These are phyloP conservation scores for Brienomyrus brachyistius DNA, from an alignment of 2,113 vertebrate genomes.

Conservation along the genomic window DNA sequence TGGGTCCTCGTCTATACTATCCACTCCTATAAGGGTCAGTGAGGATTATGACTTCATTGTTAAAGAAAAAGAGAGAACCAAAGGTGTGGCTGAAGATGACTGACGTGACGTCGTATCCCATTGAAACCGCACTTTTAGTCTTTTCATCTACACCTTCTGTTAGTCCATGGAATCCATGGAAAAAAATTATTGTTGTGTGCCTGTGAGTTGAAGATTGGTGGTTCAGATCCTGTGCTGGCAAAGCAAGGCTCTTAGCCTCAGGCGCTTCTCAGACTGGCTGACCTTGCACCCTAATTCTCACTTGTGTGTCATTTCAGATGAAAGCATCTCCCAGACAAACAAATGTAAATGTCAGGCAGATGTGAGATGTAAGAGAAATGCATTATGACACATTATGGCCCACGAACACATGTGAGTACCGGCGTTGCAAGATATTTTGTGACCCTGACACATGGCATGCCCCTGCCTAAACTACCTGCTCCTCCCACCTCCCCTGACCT, in stretches of 20 bases:
- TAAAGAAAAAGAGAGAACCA: conserved; percentile 16
- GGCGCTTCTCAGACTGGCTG: not conserved
- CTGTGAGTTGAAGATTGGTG: not conserved
- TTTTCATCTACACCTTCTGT: conserved; percentile 19
- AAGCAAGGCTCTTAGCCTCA: not conserved
- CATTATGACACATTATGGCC: not conserved
- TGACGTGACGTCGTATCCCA: conserved; percentile 41
- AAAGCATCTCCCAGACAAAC: not conserved
- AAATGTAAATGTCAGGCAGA: not conserved
- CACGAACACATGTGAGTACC: not conserved
- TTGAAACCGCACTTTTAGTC: conserved; percentile 37
- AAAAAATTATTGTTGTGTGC: not conserved
- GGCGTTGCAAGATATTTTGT: not conserved
- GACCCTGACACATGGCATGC: not conserved
- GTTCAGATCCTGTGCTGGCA: not conserved
- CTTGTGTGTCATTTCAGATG: not conserved
- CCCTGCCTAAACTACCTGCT: not conserved
- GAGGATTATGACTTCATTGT: conserved; percentile 33
- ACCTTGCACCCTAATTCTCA: not conserved
- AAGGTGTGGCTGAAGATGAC: conserved; percentile 29
- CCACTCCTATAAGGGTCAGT: conserved; percentile 38
- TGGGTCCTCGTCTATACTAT: conserved; percentile 22
- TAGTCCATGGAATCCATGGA: not conserved
- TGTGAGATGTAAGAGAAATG: not conserved
- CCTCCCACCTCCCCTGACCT: not conserved